Base-by-base conservation (phyloP, 2,888 invertebrate species). In the Caenorhabditis becei region DNA sequence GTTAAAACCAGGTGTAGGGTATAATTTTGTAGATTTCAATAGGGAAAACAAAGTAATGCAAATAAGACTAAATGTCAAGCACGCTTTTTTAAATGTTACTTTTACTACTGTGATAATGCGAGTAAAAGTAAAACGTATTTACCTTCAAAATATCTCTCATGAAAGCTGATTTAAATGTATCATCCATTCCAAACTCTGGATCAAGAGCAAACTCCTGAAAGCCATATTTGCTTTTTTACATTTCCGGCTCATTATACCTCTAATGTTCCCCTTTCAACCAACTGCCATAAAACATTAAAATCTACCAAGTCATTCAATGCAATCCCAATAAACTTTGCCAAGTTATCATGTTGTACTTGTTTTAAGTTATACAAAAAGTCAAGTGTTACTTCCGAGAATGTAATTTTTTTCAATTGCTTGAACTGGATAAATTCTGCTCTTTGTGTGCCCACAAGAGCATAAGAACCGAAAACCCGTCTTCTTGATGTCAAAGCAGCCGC, bases 131-230 rank as follows among this genome's bases (percentile, higher is more conserved):
- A n/a, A n/a, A n/a, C n/a, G n/a, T n/a, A n/a, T 14, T 16, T 8
- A 84, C 86, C 72, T 86, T 88, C 16, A 87, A 47, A 54, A 90
- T 89, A 79, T 90, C 90, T 44, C 89, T 61, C 54, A 90, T 83
- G 62, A 90, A 90, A 0, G 89, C 89, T 11, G 90, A 89, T 59
- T 87, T 86, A 83, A 90, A 90, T 0, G 87, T 89, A n/a, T 82
- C 78, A 82, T 90, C 89, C 87, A 91, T 79, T 4, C 78, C 74
- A 65, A 90, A 91, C 14, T 89, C 90, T 8, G 54, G 37, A 65
- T 91, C 89, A 5, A 79, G 66, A 7, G 84, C 82, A 44, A 86
- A 89, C 41, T 90, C 88, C 87, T 89, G 59, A 74, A 87, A 47
- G 49, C 23, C 11, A 49, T 41, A 18, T 14, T 26, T 10, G 1